Evolutionary conservation across 2,888 invertebrate genomes (phyloP).

Genomic region (Liodrosophila aerea): DNA sequence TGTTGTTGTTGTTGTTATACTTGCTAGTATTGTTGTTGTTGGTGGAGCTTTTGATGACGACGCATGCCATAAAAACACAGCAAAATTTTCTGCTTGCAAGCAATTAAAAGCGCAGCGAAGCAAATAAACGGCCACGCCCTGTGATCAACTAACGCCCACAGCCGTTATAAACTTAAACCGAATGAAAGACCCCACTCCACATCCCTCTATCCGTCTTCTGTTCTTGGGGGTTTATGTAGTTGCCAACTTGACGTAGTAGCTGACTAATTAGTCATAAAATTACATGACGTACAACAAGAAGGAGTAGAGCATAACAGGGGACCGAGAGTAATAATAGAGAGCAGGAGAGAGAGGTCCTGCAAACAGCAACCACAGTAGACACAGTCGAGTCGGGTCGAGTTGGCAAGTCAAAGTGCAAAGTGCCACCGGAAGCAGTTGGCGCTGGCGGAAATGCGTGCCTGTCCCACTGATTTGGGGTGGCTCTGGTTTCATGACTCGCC

Average conservation of each 20-base stretch:
- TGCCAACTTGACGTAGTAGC: slow-evolving; percentile 69
- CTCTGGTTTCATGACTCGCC: slow-evolving; percentile 21
- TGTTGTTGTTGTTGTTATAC: slow-evolving; percentile 18
- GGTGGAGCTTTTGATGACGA: slow-evolving; percentile 26
- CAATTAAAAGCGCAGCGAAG: slow-evolving; percentile 75
- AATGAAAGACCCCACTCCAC: slow-evolving; percentile 35
- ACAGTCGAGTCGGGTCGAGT: slow-evolving; percentile 13
- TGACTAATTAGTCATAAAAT: slow-evolving; percentile 78
- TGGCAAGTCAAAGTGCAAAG: slow-evolving; percentile 70
- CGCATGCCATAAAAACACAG: slow-evolving; percentile 62
- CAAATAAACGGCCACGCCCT: slow-evolving; percentile 62
- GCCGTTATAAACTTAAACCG: slow-evolving; percentile 49
- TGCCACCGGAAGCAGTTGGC: slow-evolving; percentile 70
- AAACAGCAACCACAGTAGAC: slow-evolving; percentile 37
- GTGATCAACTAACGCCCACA: slow-evolving; percentile 55
- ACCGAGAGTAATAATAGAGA: background rate
- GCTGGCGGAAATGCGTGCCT: slow-evolving; percentile 71
- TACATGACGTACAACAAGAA: slow-evolving; percentile 56
- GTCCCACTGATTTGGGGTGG: slow-evolving; percentile 36
- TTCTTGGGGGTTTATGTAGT: slow-evolving; percentile 38
- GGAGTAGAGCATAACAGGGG: slow-evolving; percentile 3
- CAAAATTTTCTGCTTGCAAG: slow-evolving; percentile 56
- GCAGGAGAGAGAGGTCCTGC: slow-evolving; percentile 43
- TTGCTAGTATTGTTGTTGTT: slow-evolving; percentile 21
- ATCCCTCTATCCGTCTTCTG: background rate